Base-by-base conservation (phyloP, 2,888 invertebrate species). In the Drosophila recens region DNA sequence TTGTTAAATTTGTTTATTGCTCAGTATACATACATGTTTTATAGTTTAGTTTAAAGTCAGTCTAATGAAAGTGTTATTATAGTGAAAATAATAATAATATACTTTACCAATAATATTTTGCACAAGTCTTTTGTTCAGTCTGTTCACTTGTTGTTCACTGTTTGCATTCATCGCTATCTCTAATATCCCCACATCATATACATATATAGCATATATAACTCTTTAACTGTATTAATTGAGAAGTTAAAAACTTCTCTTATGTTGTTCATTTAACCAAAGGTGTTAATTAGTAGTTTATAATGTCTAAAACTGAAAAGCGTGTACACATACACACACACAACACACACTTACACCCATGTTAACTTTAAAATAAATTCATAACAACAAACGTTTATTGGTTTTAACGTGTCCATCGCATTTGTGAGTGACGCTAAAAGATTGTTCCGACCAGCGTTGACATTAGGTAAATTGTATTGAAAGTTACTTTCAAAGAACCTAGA, bases 201-300 rank as follows among this genome's bases (percentile, higher is more conserved):
- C 43, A 20, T 51, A 57, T 46, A 20, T 70, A 67, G 63, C 27
- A 27, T 27, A 23, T 45, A 57, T 72, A 53, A 63, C 58, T 80
- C 27, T 58, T 38, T 38, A 58, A 38, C 23, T 58, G 49, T 76
- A 73, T 73, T 76, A 66, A 34, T 45, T 56, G 66, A 51, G 79
- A 73, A 63, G 79, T 85, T 82, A 4, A 36, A 73, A 79, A 75
- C 75, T 79, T 77, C 75, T 65, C 53, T 45, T 64, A 77, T 82
- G 85, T 85, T 85, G 79, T 72, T 82, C 62, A 77, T 79, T 79
- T 72, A 73, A 69, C 62, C 20, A 72, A 78, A 64, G 36, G 58
- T 79, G 79, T 84, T 84, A 69, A 79, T 76, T 73, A 82, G 65
- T 79, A 75, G 70, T 66, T 67, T 72, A 69, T 54, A 36, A 70